Percentiles rank a stretch among this genome's conserved stretches.
Conservation (phyloP, 53 echinoderm and acorn worm genomes). For the Mesocentrotus franciscanus region DNA sequence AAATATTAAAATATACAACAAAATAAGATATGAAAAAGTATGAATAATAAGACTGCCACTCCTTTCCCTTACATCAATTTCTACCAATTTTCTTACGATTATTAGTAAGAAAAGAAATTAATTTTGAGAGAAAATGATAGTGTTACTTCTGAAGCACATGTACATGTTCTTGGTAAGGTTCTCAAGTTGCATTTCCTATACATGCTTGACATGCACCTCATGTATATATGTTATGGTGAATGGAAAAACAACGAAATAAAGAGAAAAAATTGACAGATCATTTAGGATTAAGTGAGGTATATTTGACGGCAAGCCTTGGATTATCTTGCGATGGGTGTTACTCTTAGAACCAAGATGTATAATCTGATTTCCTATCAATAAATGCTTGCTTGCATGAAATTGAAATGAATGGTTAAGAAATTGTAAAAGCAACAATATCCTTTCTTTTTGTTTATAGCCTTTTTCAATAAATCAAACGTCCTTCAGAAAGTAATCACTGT, state of each 20-base stretch:
- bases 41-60: too few relatives aligned
- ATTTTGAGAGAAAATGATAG: too few relatives aligned
- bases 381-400: background rate
- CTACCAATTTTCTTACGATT: too few relatives aligned
- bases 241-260: background rate
- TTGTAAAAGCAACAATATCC: background rate
- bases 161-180: background rate
- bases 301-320: background rate
- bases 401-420: background rate
- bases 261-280: background rate
- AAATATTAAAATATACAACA: too few relatives aligned
- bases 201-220: background rate
- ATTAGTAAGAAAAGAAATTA: too few relatives aligned
- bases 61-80: background rate
- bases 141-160: background rate
- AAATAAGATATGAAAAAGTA: too few relatives aligned
- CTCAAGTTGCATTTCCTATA: background rate
- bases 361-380: background rate
- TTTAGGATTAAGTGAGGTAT: background rate
- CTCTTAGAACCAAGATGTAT: background rate
- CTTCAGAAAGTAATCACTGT: constrained; percentile 5
- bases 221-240: background rate
- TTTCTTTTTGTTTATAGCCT: background rate
- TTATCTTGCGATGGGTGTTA: background rate
- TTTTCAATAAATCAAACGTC: background rate